Base-by-base conservation (phyloP, 1,140 invertebrate genomes). In the Colletes gigas region DNA sequence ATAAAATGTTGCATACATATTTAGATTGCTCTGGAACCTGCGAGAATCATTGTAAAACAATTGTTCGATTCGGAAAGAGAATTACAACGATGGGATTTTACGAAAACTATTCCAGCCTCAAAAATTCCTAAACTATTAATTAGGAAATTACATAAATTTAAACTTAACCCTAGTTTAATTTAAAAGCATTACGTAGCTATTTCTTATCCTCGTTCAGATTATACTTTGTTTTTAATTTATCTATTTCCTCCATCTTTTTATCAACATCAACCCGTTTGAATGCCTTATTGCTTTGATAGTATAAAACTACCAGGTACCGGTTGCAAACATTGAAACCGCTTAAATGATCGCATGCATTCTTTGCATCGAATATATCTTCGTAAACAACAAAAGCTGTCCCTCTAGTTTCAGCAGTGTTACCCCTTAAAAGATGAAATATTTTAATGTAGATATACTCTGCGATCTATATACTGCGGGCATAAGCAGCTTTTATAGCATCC, bases 331-430 rank as follows among this genome's bases (percentile, higher is more conserved):
- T 99, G 92, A 99, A 99, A 44, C 99, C 99, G 79, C 98, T 99
- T 59, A 99, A 94, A 94, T 99, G 99, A 94, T 99, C 99, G 94
- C 99, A 99, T 12, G 99, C 99, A 95, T 99, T 99, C 94, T 99
- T 99, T 0, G 99, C 99, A 95, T 99, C 99, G 95, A 99, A 99
- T 88, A 99, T 99, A 92, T 99, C 99, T 94, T 99, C 99, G 94
- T 99, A 99, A 1, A 99, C 98, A 67, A 99, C 98, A 95, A 99
- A 99, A 21, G 99, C 99, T 71, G 99, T 99, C 62, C 99, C 99
- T 94, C 98, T 96, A 0, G 98, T 99, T 94, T 99, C 99, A 39
- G 98, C 97, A 41, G 99, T 99, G 88, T 99, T 99, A 3, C 99
- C 99, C 50, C 98, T 99, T 92, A 81, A 95, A 94, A 71, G 62